Evolutionary conservation across 1,140 invertebrate genomes (phyloP), one percentile per base, ranked within the genome.

Genomic region (Drosophila seguyi): DNA sequence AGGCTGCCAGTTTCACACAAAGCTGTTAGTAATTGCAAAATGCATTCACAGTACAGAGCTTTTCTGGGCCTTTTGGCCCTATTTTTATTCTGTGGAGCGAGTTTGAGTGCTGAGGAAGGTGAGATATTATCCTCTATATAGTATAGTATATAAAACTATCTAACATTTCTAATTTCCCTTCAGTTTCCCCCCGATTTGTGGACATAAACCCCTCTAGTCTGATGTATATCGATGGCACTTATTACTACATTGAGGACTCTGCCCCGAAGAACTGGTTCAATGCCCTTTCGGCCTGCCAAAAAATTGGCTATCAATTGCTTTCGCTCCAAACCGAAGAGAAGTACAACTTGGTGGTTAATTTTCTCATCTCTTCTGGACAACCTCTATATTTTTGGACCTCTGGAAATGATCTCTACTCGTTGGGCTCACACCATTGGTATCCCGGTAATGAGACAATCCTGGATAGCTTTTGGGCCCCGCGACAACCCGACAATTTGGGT

Each of bases 1-100:
- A 34, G 18, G 13, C 6, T 7, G 11, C 5, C 10, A 18, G 0
- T 16, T 34, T 34, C 18, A 13, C 0, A 14, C 22, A 2, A 2
- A 25, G 25, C n/a, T n/a, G n/a, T 52, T 6, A 52, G 50, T 52
- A 34, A 34, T 50, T 4, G 13, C 29, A 52, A 20, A 52, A 52
- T 52, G 50, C 50, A 52, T 34, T 1, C 4, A 1, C 29, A 16
- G 4, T 10, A 8, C 50, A 34, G 13, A 1, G 4, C 29, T 20
- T 4, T 34, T 0, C 20, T 52, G 29, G 11, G 18, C 2, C 18
- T 34, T 0, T 14, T 52, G 13, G 18, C 11, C 11, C 18, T 52
- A 18, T 1, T 34, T 34, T 34, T 34, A 10, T 16, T 52, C 18
- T 34, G 18, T 20, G 50, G 29, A 34, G 13, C 18, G 11, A 44